A percentile compares a stretch with the other conserved stretches of the same genome.
Evolutionary conservation across 1,140 invertebrate genomes (phyloP).

Genomic region (Neoseiulus cucumeris): DNA sequence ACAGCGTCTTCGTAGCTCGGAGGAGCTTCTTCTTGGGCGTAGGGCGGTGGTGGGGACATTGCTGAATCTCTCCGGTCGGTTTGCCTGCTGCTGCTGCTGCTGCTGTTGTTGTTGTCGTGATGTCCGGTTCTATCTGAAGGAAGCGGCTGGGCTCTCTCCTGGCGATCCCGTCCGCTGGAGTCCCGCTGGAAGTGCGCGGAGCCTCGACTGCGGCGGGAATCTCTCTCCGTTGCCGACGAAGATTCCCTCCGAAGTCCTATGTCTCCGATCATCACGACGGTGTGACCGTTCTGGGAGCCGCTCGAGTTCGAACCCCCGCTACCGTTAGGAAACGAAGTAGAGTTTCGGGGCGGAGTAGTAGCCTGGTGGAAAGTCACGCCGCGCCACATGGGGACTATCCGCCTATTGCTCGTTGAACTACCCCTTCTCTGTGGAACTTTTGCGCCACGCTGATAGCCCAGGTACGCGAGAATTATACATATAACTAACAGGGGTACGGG

Average conservation of each 20-base stretch:
- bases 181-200: background rate
- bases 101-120: background rate
- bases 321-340: background rate
- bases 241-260: background rate
- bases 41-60: background rate
- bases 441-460: constrained; percentile 10
- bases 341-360: background rate
- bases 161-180: background rate
- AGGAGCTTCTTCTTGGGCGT: background rate
- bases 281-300: background rate
- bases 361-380: constrained; percentile 8
- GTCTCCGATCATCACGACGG: background rate
- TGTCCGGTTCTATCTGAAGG: background rate
- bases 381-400: constrained; percentile 6
- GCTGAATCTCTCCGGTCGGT: background rate
- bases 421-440: constrained; percentile 6
- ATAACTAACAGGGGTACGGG: constrained; percentile 10
- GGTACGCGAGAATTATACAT: constrained; percentile 11
- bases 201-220: background rate
- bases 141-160: background rate
- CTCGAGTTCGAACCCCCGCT: background rate
- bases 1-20: constrained; percentile 2
- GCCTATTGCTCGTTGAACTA: background rate
- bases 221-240: background rate
- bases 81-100: background rate